Percentiles rank a stretch among this genome's conserved stretches.
Evolutionary conservation across 2,888 invertebrate genomes (phyloP).

Genomic region (Plagodis pulveraria): DNA sequence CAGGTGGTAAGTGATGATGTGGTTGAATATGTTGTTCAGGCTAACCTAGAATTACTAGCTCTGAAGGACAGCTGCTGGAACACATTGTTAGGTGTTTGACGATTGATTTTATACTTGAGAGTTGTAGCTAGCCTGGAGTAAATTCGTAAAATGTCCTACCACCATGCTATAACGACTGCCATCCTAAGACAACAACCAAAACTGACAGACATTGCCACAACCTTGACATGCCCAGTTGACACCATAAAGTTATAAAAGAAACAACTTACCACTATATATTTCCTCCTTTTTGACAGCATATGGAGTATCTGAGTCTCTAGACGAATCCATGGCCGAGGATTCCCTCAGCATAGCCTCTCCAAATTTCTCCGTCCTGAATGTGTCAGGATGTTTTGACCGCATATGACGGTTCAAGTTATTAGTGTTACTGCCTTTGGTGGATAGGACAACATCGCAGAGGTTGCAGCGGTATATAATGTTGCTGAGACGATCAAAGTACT

Average conservation of each 20-base stretch:
- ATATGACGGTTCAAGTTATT: slow-evolving; percentile 80
- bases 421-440: slow-evolving; percentile 78
- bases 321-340: slow-evolving; percentile 29
- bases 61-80: too few species aligned
- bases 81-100: too few species aligned
- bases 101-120: too few species aligned
- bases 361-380: slow-evolving; percentile 60
- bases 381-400: slow-evolving; percentile 62
- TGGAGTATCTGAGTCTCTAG: slow-evolving; percentile 51
- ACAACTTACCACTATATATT: slow-evolving; percentile 40
- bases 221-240: too few species aligned
- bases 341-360: slow-evolving; percentile 31
- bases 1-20: too few species aligned
- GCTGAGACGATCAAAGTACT: slow-evolving; percentile 73
- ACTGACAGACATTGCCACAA: too few species aligned
- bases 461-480: slow-evolving; percentile 73
- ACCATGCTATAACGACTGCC: too few species aligned
- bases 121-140: too few species aligned
- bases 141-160: too few species aligned
- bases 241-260: neutral
- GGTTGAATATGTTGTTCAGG: too few species aligned
- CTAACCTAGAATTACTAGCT: too few species aligned
- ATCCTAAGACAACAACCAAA: too few species aligned
- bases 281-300: slow-evolving; percentile 58
- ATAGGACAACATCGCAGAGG: slow-evolving; percentile 71